Conservation (phyloP, 2,113 vertebrate genomes). For the Phalacrocorax carbo region DNA sequence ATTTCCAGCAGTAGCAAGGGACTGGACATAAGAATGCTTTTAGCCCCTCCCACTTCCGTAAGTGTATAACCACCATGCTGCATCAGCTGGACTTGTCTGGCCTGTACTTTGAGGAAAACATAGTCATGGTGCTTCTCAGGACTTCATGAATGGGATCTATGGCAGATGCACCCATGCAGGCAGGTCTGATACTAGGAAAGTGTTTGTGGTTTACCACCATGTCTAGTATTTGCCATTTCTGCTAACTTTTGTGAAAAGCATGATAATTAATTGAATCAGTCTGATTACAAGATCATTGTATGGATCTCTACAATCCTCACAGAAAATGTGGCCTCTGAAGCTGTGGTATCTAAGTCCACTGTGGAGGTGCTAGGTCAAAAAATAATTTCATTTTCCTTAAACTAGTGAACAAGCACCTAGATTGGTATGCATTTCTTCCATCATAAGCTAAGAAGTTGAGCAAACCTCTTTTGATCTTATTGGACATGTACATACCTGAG, state of each 20-base stretch:
- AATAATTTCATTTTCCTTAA: not conserved
- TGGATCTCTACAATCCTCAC: not conserved
- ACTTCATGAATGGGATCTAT: not conserved
- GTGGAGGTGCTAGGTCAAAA: not conserved
- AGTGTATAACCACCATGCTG: not conserved
- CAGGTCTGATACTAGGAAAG: not conserved
- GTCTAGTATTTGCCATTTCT: not conserved
- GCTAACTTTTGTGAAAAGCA: not conserved
- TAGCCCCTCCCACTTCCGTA: not conserved
- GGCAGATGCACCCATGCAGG: not conserved
- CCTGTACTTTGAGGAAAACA: not conserved
- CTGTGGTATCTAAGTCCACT: not conserved
- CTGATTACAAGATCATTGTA: not conserved
- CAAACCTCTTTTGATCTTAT: not conserved
- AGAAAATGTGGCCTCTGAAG: not conserved
- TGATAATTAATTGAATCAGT: not conserved
- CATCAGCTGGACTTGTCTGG: not conserved
- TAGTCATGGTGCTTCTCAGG: not conserved
- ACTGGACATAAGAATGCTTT: not conserved
- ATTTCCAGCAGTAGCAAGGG: not conserved
- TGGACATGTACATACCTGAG: constrained; percentile 76
- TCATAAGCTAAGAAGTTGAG: not conserved
- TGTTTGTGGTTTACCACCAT: not conserved
- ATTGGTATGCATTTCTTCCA: not conserved
- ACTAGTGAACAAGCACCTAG: not conserved